phyloP scores from a whole-genome alignment of 2,113 vertebrate genomes.

The Corydoras sp. region DNA sequence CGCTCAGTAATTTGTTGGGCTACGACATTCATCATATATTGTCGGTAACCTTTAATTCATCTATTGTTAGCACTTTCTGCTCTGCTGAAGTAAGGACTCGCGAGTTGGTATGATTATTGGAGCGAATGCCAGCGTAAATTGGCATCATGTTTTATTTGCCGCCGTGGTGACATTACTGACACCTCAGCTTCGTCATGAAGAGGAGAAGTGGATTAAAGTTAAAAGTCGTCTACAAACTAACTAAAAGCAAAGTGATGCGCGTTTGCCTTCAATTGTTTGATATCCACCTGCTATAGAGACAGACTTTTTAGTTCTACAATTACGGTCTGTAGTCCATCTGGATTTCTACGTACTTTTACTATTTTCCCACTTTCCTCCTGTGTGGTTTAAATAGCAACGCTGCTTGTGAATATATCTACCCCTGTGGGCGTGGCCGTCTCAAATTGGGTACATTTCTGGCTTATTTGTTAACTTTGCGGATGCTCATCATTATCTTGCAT shows the following conservation, averaged over 20 bases:
- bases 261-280: too few species aligned
- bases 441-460: too few species aligned
- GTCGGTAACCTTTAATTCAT: slow-evolving; percentile 86
- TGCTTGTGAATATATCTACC: too few species aligned
- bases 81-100: slow-evolving; percentile 70
- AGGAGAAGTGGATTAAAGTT: background rate
- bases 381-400: too few species aligned
- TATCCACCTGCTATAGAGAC: too few species aligned
- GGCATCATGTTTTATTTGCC: slow-evolving; percentile 26
- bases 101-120: slow-evolving; percentile 36
- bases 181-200: background rate
- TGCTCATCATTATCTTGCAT: too few species aligned
- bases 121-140: slow-evolving; percentile 32
- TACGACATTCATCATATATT: slow-evolving; percentile 71
- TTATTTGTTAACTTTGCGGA: too few species aligned
- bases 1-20: slow-evolving; percentile 72
- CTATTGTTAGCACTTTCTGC: slow-evolving; percentile 81
- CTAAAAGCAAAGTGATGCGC: background rate
- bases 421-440: too few species aligned
- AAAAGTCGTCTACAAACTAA: background rate
- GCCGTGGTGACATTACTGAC: slow-evolving; percentile 14
- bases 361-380: too few species aligned
- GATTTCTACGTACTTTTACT: too few species aligned
- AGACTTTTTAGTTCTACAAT: too few species aligned
- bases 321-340: too few species aligned